Evolutionary conservation across 1,140 invertebrate species (phyloP), one percentile per base, ranked within the genome.

Genomic region (Anagrus nilaparvatae): DNA sequence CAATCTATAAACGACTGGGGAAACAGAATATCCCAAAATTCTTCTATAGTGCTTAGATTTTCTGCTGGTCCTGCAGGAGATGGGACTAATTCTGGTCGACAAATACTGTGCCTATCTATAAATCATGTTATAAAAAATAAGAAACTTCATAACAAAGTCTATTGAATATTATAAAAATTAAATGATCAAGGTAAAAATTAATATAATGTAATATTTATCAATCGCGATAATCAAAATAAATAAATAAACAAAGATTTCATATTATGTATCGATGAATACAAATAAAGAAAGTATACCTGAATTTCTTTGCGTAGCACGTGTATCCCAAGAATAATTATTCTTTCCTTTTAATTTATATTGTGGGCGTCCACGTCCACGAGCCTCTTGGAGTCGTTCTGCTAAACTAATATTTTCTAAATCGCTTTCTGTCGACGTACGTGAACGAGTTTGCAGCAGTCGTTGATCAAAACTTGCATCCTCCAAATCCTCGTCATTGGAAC

Each of bases 1-100:
- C 3, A 47, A 6, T 44, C 21, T 3, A 49, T 10, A 12, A 52
- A 46, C 33, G 46, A 32, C 4, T 34, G 9, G 5, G 36, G 6
- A 23, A 49, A 40, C 4, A 52, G 32, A 18, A 8, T 33, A 5
- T 44, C 24, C 44, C 48, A 50, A 19, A 40, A 40, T 41, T 50
- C 33, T 20, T 30, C 28, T 14, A 46, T 17, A 10, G 12, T 36
- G 35, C 19, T 14, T 19, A 37, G 17, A 24, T 37, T 7, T 17
- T 13, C 23, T 16, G 23, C 35, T 17, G 21, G 21, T 4, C 35
- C 20, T 9, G 20, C 35, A 5, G 35, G 35, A 16, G 21, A 13
- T 14, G 23, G 21, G 5, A 16, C 18, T 25, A 16, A 37, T 3
- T 4, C 23, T 14, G 21, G n/a, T 7, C 16, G 4, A 37, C 24